These are phyloP conservation scores for Oscheius sp. DNA, from an alignment of 1,140 invertebrate species.

Conservation along the genomic window DNA sequence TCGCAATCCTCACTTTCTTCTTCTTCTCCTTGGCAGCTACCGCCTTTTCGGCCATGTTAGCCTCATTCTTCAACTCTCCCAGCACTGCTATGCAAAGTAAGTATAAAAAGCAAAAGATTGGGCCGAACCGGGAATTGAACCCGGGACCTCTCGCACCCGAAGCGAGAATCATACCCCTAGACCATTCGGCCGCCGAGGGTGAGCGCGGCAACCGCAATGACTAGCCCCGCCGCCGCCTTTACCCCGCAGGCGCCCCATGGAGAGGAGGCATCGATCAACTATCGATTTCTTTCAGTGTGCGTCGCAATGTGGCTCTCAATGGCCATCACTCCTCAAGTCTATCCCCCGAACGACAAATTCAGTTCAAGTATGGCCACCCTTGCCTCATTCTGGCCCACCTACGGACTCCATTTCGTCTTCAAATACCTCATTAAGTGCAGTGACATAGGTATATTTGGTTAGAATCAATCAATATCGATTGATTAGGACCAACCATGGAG, in stretches of 20 bases:
- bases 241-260: too few species aligned
- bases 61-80: background rate
- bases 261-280: too few species aligned
- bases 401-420: background rate
- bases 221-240: too few species aligned
- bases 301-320: background rate
- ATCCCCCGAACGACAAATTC: background rate
- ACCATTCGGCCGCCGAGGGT: conserved; percentile 60
- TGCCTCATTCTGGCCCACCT: background rate
- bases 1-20: background rate
- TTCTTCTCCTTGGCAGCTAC: background rate
- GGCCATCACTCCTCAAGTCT: background rate
- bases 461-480: background rate
- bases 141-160: conserved; percentile 65
- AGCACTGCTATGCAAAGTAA: background rate
- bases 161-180: conserved; percentile 66
- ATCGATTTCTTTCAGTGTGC: background rate
- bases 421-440: background rate
- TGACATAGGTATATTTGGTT: background rate
- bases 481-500: background rate
- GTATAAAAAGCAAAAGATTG: background rate
- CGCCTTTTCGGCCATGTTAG: background rate
- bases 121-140: conserved; percentile 56
- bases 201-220: too few species aligned
- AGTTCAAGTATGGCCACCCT: background rate